Evolutionary conservation across 2,113 vertebrate species (phyloP), one percentile per base, ranked within the genome.

Genomic region (Mormyrus lacerda): DNA sequence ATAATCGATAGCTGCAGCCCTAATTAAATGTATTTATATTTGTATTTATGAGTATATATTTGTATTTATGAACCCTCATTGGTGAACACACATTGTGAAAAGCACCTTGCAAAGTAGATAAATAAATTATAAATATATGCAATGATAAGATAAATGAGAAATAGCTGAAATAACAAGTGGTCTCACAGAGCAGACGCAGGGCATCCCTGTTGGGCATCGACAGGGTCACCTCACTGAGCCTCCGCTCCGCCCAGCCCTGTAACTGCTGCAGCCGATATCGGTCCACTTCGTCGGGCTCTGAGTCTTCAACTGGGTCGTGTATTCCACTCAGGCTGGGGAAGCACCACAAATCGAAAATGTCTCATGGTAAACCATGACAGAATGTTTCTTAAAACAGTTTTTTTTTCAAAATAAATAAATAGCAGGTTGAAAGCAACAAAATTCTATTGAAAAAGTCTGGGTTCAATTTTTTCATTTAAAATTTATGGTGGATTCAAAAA

Each of bases 181-280:
- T 39, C 95, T 94, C 89, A 96, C 96, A 95, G 9, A 94, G 92
- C 89, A 96, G 91, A 84, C 90, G 93, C 90, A 94, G 94, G n/a
- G 94, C 91, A 69, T 96, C 94, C 90, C 94, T 61, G 91, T 95
- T 94, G 0, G 93, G 92, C 92, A 92, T 55, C 2, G 91, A 88
- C 83, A 94, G 91, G 55, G 94, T 42, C 5, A 96, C 91, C 0
- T 89, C 42, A 45, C 94, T 91, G 82, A 95, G 90, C 0, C 95
- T 93, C 65, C 89, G 95, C 76, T 95, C 94, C 0, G 94, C 94
- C 95, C 96, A 96, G 9, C 45, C 90, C 91, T 95, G 92, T 87
- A 96, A 92, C 91, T 90, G 94, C 7, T 90, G 89, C 87, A 96
- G 91, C 0, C 90, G 91, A 7, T 88, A 90, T 0, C 4, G 90